Conservation (phyloP, 1,140 invertebrate species). For the Cyclargus thomasi region DNA sequence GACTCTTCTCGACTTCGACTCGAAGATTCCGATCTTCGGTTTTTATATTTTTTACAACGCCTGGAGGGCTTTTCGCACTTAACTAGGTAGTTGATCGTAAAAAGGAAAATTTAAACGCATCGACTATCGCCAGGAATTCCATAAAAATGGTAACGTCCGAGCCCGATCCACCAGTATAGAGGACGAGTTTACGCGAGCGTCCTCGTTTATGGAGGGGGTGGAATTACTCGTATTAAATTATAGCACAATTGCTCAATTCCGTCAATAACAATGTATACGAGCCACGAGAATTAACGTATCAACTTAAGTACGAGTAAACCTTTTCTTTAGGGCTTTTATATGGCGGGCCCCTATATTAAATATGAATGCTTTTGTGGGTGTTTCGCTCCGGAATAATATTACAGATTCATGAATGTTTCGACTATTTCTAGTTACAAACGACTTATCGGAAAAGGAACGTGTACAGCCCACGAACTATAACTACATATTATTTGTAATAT, state of each 20-base stretch:
- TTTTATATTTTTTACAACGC: no score
- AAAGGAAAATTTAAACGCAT: not conserved
- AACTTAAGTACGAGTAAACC: not conserved
- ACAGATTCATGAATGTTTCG: not conserved
- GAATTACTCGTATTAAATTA: not conserved
- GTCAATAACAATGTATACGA: not conserved
- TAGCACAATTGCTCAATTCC: not conserved
- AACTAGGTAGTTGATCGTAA: not conserved
- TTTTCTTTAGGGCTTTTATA: slow-evolving; percentile 3
- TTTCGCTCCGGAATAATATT: not conserved
- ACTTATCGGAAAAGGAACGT: no score
- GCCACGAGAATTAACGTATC: not conserved
- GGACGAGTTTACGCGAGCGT: not conserved
- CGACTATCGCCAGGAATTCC: not conserved
- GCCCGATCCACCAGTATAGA: not conserved
- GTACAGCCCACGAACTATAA: no score
- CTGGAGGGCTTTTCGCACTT: not conserved
- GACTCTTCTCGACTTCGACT: no score
- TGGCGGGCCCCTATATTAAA: not conserved
- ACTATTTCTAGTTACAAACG: no score
- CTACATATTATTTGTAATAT: no score
- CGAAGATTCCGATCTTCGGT: no score
- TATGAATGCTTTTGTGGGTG: not conserved
- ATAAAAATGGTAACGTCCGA: not conserved
- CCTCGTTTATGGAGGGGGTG: not conserved